Base-by-base conservation (phyloP, 2,113 vertebrate genomes). In the Stomatorhinus ivindoensis region DNA sequence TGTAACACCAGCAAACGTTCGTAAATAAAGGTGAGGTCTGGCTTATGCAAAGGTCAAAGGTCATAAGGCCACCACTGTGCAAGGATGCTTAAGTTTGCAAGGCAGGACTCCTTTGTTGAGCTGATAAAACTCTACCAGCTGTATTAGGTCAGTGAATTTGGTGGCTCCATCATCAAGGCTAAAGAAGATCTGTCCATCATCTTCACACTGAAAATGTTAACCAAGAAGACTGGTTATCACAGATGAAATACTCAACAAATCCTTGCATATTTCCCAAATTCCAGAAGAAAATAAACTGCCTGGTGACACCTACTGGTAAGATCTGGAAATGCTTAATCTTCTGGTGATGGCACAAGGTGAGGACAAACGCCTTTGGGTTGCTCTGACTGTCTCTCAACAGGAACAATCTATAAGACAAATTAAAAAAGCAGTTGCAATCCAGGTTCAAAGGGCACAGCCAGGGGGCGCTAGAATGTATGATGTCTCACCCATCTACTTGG, bases 281-380 rank as follows among this genome's bases (percentile, higher is more conserved):
- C 17, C 3, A 17, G 35, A n/a, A 39, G 35, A 39, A 39, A 80
- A 80, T 42, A 88, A 19, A 46, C 55, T 39, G 8, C 48, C 21
- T 24, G 55, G 42, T 4, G 46, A 42, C 88, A 94, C 98, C 97
- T 92, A 99, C 98, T 91, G 98, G 98, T 92, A 99, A 93, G 92
- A 99, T 99, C 95, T 99, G 98, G 96, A 99, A 99, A 95, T 99
- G 98, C 93, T 98, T 99, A 92, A 99, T 98, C 95, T 99, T 99
- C 95, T 99, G 98, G 95, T 99, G 98, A 94, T 99, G 97, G 95
- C 98, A 99, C 94, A 99, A 94, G 0, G 98, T 99, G 93, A 99
- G 98, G 89, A 99, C 98, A 94, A 99, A 99, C 1, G 98, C 97
- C 96, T 99, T 99, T 94, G 98, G 98, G 92, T 99, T 99, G 93